Conservation (phyloP, 2,797 vertebrate genomes). For the Tragopan temminckii region DNA sequence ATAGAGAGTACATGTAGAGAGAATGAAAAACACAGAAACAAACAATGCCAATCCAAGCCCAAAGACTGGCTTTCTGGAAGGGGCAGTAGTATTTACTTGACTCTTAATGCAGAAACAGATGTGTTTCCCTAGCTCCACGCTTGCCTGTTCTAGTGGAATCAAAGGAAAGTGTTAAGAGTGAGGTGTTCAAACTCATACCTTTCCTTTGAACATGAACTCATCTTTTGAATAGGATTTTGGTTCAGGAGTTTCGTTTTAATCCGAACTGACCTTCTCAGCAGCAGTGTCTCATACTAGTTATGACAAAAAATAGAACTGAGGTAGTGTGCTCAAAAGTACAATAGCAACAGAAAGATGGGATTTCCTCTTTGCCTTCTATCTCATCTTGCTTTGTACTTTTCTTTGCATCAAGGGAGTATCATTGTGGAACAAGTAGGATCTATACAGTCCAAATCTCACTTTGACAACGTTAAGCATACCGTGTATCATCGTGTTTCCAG, state of each 20-base stretch:
- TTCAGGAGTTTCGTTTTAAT: background rate
- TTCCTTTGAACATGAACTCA: background rate
- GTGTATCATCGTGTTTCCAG: background rate
- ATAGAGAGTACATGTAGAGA: background rate
- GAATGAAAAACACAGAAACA: background rate
- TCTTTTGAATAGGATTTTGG: background rate
- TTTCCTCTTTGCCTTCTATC: background rate
- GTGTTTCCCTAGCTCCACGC: background rate
- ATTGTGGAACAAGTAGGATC: background rate
- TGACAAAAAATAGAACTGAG: background rate
- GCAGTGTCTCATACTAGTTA: background rate
- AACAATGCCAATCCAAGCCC: accelerated
- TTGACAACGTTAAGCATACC: background rate
- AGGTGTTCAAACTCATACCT: background rate
- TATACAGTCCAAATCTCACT: background rate
- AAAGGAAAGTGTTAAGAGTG: background rate
- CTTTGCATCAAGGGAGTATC: background rate
- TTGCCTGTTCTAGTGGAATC: background rate
- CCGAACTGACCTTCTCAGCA: background rate
- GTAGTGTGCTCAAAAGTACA: background rate
- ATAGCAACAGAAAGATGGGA: background rate
- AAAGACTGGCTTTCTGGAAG: slow-evolving; percentile 41
- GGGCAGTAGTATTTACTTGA: slow-evolving; percentile 2
- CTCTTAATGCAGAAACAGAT: slow-evolving; percentile 10
- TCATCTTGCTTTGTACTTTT: background rate